Conservation (phyloP, 2,888 invertebrate genomes). For the Drosophila merina region DNA sequence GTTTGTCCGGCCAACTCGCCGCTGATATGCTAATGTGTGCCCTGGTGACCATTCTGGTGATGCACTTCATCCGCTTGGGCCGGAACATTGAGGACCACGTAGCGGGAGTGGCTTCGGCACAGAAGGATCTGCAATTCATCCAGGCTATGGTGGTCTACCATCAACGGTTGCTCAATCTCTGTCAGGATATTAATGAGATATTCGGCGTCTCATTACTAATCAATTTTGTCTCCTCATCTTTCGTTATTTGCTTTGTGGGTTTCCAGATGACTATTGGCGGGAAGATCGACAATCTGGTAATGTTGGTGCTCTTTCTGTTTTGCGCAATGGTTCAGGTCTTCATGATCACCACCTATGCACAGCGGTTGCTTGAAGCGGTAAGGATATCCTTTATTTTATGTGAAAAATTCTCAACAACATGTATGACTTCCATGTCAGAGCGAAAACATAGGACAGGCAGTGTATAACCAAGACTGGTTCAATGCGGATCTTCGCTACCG, state of each 20-base stretch:
- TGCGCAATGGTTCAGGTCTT: constrained; percentile 77
- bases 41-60: constrained; percentile 76
- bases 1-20: constrained; percentile 73
- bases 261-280: constrained; percentile 80
- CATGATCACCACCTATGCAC: constrained; percentile 77
- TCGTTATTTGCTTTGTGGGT: constrained; percentile 81
- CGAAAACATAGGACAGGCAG: constrained; percentile 68
- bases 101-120: constrained; percentile 34
- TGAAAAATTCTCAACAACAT: too few species aligned
- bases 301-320: constrained; percentile 73
- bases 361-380: constrained; percentile 73
- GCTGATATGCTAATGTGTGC: constrained; percentile 79
- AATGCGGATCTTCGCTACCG: constrained; percentile 67
- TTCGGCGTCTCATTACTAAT: constrained; percentile 78
- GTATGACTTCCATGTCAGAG: constrained; percentile 59
- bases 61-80: constrained; percentile 78
- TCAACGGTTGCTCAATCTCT: constrained; percentile 46
- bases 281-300: constrained; percentile 62
- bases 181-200: constrained; percentile 68
- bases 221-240: constrained; percentile 76
- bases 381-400: constrained; percentile 16
- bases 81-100: constrained; percentile 52
- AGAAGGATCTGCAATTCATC: constrained; percentile 58
- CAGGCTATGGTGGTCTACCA: constrained; percentile 64
- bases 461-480: constrained; percentile 79